Evolutionary conservation across 2,888 invertebrate genomes (phyloP).

Genomic region (Pinctada fucata): DNA sequence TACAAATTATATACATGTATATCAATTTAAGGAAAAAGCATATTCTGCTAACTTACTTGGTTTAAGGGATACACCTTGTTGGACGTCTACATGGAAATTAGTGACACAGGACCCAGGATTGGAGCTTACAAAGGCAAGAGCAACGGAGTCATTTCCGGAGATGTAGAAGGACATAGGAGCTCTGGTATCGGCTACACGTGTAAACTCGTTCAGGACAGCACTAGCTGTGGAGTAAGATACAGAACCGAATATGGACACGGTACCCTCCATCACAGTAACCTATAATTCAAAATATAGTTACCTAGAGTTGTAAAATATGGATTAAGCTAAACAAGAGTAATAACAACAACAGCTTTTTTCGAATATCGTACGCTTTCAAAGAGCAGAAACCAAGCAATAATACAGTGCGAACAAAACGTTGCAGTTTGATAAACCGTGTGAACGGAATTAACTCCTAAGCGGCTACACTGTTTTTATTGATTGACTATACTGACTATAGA

Average conservation of each 20-base stretch:
- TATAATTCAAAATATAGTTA: conserved; percentile 4
- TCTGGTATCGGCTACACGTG: conserved; percentile 26
- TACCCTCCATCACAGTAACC: conserved; percentile 44
- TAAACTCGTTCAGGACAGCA: conserved; percentile 45
- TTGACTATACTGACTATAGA: no score
- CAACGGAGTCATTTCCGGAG: conserved; percentile 40
- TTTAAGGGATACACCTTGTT: conserved; percentile 37
- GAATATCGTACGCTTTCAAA: not conserved
- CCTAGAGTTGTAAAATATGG: no score
- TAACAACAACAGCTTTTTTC: no score
- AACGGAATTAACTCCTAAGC: no score
- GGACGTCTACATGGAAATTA: conserved; percentile 38
- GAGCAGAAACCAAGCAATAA: no score
- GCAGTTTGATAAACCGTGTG: no score
- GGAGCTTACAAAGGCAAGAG: conserved; percentile 43
- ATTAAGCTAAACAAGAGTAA: no score
- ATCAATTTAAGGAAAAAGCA: not conserved
- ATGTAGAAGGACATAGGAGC: conserved; percentile 43
- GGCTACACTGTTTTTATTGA: no score
- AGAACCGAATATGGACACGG: conserved; percentile 53
- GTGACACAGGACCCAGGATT: conserved; percentile 33
- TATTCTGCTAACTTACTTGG: conserved; percentile 31
- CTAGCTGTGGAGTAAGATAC: conserved; percentile 47
- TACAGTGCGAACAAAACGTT: no score
- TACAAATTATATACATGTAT: not conserved